phyloP scores from a whole-genome alignment of 2,797 vertebrate genomes.

The Poeciliopsis turneri region DNA sequence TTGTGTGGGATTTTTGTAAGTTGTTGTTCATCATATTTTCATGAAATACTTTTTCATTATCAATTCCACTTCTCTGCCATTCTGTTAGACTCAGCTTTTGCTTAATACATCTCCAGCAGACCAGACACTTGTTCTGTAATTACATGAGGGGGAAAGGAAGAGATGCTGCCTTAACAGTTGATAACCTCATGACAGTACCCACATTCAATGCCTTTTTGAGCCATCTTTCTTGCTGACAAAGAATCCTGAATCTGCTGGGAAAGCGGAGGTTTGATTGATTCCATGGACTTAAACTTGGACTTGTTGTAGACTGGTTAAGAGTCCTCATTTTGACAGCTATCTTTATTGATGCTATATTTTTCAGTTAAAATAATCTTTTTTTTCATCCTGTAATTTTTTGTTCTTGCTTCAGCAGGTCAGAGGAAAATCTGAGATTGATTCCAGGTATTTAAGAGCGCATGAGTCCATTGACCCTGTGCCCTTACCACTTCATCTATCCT shows the following conservation, averaged over 20 bases:
- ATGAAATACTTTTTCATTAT: too few relatives aligned
- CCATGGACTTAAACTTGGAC: not conserved
- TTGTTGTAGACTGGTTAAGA: not conserved
- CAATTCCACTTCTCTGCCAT: too few relatives aligned
- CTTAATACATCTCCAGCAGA: not conserved
- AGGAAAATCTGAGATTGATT: conserved; percentile 32
- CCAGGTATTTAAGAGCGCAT: conserved; percentile 44
- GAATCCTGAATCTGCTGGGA: not conserved
- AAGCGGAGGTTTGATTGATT: not conserved
- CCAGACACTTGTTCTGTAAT: not conserved
- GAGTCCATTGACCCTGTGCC: conserved; percentile 35
- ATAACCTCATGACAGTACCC: not conserved
- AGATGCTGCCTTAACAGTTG: not conserved
- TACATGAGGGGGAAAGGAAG: not conserved
- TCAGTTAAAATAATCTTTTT: too few relatives aligned
- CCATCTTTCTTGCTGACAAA: not conserved
- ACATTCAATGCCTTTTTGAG: not conserved
- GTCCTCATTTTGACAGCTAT: not conserved
- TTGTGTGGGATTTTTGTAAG: too few relatives aligned
- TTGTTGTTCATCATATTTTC: too few relatives aligned
- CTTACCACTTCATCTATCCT: conserved; percentile 20
- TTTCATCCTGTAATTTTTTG: not conserved
- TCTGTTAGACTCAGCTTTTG: not conserved
- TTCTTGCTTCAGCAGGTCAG: conserved; percentile 27
- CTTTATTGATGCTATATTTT: not conserved